A percentile compares a stretch with the other conserved stretches of the same genome.
These are phyloP conservation scores for Pelecanoides urinatrix DNA, from an alignment of 2,113 vertebrate species.

Conservation along the genomic window DNA sequence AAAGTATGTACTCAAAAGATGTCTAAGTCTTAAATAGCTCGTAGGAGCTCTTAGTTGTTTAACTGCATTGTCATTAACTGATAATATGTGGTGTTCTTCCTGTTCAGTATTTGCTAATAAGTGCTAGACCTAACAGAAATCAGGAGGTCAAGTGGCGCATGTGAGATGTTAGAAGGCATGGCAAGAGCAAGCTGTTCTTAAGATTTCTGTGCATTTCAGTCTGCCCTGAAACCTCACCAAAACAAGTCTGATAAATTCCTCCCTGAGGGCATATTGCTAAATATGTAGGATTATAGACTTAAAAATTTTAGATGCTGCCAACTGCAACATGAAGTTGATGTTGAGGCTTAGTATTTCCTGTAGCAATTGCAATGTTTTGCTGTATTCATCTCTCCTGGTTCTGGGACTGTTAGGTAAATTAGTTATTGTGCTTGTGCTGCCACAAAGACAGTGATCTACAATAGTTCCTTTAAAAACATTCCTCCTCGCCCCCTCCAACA, in stretches of 20 bases:
- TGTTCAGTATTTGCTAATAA: background rate
- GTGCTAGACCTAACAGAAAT: background rate
- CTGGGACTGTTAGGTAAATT: background rate
- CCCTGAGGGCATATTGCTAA: background rate
- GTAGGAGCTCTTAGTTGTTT: background rate
- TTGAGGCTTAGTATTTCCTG: background rate
- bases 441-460: background rate
- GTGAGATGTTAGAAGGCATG: background rate
- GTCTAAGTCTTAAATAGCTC: background rate
- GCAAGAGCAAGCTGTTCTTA: background rate
- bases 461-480: background rate
- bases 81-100: background rate
- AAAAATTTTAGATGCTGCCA: background rate
- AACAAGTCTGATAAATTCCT: background rate
- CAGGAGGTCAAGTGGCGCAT: background rate
- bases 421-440: background rate
- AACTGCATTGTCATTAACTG: background rate
- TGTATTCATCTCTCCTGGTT: background rate
- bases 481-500: background rate
- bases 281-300: background rate
- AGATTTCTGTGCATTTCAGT: background rate
- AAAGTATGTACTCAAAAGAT: background rate
- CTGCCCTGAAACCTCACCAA: background rate
- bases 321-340: background rate
- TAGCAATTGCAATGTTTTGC: background rate